Evolutionary conservation across 37 sponge, comb jelly and placozoan genomes (phyloP), one percentile per base, ranked within the genome.

Genomic region (Bolinopsis microptera): DNA sequence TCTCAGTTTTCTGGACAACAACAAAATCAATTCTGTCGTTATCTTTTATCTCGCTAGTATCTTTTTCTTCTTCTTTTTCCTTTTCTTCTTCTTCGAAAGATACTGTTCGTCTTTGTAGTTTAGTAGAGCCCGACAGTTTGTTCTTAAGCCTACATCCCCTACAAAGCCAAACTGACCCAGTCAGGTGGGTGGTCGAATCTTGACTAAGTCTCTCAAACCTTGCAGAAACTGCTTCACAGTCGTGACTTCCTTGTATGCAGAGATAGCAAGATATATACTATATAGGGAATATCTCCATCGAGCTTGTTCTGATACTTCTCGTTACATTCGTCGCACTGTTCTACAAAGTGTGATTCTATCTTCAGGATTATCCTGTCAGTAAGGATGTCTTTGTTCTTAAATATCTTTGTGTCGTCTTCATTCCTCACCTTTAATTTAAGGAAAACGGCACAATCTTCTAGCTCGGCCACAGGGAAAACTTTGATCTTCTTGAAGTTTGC

Each of bases 161-260:
- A 13, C 61, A 48, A 5, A 48, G 61, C 61, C 61, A 48, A 5
- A 48, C 61, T 48, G 61, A 18, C 13, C 61, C 61, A 48, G 61
- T 48, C 13, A 48, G 61, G 13, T 48, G 61, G 9, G 9, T 13
- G 61, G 9, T 48, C 13, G 13, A 18, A 18, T 48, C 61, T 13
- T 48, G 61, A 48, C 61, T 48, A 48, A 13, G 13, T 18, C 61
- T 48, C 13, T 48, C 61, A 48, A 48, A 48, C 61, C 61, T 5
- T 48, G 61, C 61, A 48, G 61, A 48, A 48, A 48, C 13, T 5
- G 5, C 61, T 48, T 77, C 80, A 77, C 80, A 77, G 80, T 77
- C 37, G 80, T 77, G 80, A 34, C 80, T 35, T 13, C 80, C 80
- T 36, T 77, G 80, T 34, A 77, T 13, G 33, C 80, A 77, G 1